Evolutionary conservation across 1,140 invertebrate species (phyloP), one percentile per base, ranked within the genome.

Genomic region (Pomacea maculata): DNA sequence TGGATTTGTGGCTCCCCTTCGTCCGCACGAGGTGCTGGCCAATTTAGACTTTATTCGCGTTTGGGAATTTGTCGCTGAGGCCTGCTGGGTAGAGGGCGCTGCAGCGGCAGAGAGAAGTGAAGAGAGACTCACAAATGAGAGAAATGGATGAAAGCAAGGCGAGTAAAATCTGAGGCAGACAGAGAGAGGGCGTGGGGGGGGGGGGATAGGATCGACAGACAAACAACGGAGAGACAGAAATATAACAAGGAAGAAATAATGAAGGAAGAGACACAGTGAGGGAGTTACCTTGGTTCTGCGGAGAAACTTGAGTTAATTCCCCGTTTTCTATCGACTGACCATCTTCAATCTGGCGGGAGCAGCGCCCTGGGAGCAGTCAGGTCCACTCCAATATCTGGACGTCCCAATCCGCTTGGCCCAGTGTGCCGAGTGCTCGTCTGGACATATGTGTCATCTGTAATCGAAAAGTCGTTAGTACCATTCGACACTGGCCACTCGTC

Each of bases 191-290:
- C 21, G 11, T 19, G 72, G 57, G 29, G 17, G 72, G 57, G 29
- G 17, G 4, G 52, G 17, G 19, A 52, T 21, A 15, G 25, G 9
- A 55, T 9, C 9, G 14, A 45, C 71, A 73, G 15, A 73, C n/a
- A 73, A 34, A 45, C 71, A 71, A 73, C 8, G 21, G 71, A 73
- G 34, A 52, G 71, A 73, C 25, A 52, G 71, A 73, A 12, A 73
- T 34, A 73, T 10, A 74, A 5, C 5, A 2, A 34, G 72, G 12
- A 54, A 54, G 52, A 54, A 25, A 54, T 25, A 25, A 25, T 25
- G 72, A 54, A 19, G 6, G 8, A n/a, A 34, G 55, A n/a, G 21
- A 21, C 19, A 75, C 15, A n/a, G 72, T 19, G 52, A 45, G 52
- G 14, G 14, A 55, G 52, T 61, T 17, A 61, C 57, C 57, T 61